Evolutionary conservation across 2,797 vertebrate genomes (phyloP), one percentile per base, ranked within the genome.

Genomic region (Cryptoprocta ferox): DNA sequence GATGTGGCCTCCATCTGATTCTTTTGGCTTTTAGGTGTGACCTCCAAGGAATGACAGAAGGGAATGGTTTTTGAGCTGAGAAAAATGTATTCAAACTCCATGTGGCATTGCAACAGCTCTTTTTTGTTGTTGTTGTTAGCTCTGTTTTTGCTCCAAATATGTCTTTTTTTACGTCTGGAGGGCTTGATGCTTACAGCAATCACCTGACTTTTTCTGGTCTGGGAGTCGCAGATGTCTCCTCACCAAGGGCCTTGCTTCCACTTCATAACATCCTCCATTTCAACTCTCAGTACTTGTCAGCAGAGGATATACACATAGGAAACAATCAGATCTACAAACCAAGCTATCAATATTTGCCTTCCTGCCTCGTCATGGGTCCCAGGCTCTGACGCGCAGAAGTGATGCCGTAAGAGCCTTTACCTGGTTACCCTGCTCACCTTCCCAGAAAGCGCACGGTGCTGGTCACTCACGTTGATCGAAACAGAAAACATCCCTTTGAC

Each of bases 261-360:
- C 80, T 83, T 82, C 48, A 82, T 24, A 88, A 89, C 78, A 32
- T 45, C 80, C 37, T 80, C 75, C 42, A 21, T 73, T 88, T 86
- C 93, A 91, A 53, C 50, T 76, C 89, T 50, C 30, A 12, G 53
- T n/a, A 7, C 37, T 86, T 73, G 75, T 84, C 76, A 11, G 66
- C 81, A 63, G 66, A 75, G 18, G 50, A 42, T 28, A 30, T 4
- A 50, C 15, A 18, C 2, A 32, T 2, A 90, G 91, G 75, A 97
- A 97, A 78, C 85, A 73, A 83, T 89, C 9, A 56, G 68, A 39
- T 80, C 56, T 78, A 10, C 11, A 66, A 96, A 89, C 18, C 79
- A 56, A 15, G 81, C 73, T 97, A 87, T 97, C 95, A 87, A 5
- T 97, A n/a, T 97, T 95, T 97, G 86, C 79, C 95, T 98, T 98